A percentile compares a stretch with the other conserved stretches of the same genome.
phyloP scores from a whole-genome alignment of 2,113 vertebrate species.

The Pedetes capensis region DNA sequence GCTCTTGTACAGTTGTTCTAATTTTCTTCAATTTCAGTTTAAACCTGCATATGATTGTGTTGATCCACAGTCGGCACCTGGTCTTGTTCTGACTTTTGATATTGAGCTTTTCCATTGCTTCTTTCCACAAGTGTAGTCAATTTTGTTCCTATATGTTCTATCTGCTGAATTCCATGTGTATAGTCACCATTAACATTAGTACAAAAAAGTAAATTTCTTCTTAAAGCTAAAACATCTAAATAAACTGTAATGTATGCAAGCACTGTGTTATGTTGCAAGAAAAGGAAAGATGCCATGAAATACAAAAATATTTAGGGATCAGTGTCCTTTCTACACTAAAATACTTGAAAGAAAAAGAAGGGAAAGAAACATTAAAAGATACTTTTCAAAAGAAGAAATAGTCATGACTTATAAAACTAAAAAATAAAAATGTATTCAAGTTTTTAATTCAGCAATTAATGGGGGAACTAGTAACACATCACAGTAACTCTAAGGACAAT shows the following conservation, averaged over 20 bases:
- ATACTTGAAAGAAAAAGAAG: neutral
- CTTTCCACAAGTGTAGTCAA: no score
- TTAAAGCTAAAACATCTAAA: neutral
- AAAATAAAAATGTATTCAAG: neutral
- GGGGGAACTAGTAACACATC: neutral
- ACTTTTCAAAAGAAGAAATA: neutral
- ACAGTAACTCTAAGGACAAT: neutral
- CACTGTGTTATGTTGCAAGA: neutral
- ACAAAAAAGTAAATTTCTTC: neutral
- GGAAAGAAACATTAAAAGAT: neutral
- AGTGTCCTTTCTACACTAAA: neutral
- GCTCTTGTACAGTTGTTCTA: no score
- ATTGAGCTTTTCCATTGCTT: no score
- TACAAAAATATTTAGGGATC: neutral
- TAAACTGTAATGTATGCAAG: neutral
- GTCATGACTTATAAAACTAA: neutral
- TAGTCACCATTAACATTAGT: no score
- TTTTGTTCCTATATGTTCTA: no score
- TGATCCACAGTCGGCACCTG: no score
- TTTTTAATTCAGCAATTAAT: neutral
- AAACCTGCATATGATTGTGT: no score
- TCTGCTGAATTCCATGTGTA: no score
- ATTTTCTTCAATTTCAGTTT: no score
- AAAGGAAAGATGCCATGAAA: neutral
- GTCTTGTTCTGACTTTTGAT: no score